Evolutionary conservation across 2,113 vertebrate species (phyloP).

Genomic region (Muntiacus muntjak): DNA sequence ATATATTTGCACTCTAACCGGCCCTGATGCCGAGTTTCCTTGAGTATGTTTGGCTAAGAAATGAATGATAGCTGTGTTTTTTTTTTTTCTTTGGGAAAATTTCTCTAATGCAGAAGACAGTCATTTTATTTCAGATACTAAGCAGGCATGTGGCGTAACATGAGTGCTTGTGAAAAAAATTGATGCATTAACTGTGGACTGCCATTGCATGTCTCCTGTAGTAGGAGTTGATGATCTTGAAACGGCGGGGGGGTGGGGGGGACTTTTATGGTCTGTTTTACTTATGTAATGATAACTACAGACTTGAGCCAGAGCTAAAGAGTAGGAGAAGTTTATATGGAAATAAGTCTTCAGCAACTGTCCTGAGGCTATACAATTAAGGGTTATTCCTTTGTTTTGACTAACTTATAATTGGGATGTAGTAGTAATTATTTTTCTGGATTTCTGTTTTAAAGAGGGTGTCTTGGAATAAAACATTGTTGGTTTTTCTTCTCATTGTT

Average conservation of each 20-base stretch:
- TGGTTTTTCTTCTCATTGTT: not conserved
- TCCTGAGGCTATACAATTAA: not conserved
- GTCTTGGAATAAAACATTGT: constrained; percentile 34
- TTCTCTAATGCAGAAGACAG: constrained; percentile 60
- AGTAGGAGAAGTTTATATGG: not conserved
- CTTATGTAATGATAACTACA: constrained; percentile 45
- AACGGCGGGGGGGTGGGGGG: not conserved
- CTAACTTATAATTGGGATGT: not conserved
- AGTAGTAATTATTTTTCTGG: not conserved
- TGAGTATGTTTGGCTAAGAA: constrained; percentile 80
- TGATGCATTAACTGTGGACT: constrained; percentile 63
- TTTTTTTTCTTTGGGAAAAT: constrained; percentile 64
- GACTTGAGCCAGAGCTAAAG: not conserved
- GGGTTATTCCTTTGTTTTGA: constrained; percentile 14
- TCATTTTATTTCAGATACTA: constrained; percentile 70
- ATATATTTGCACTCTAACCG: constrained; percentile 85
- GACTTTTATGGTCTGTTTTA: constrained; percentile 52
- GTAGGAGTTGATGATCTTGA: constrained; percentile 44
- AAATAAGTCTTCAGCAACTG: not conserved
- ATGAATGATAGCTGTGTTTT: constrained; percentile 72
- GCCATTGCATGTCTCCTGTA: constrained; percentile 33
- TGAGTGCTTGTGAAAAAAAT: constrained; percentile 57
- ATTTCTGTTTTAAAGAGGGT: not conserved
- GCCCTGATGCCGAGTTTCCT: constrained; percentile 77
- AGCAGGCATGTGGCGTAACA: constrained; percentile 35